phyloP scores from a whole-genome alignment of 2,113 vertebrate species.

The Crotalus viridis region DNA sequence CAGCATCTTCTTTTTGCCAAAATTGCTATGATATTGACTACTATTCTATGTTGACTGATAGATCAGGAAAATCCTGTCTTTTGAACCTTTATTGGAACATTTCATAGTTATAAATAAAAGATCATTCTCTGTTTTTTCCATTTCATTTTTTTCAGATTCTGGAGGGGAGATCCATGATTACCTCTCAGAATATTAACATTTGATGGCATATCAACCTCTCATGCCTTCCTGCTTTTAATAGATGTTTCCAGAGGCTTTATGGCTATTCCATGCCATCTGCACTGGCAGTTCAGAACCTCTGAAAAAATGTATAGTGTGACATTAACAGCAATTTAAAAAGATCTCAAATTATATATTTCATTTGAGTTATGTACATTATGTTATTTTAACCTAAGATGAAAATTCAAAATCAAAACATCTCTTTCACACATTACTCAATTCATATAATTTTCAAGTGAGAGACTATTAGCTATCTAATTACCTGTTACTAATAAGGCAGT shows the following conservation, averaged over 20 bases:
- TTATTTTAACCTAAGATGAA: not conserved
- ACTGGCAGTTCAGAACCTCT: not conserved
- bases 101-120: not conserved
- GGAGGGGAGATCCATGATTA: not conserved
- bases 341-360: not conserved
- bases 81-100: not conserved
- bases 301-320: not conserved
- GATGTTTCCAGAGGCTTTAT: not conserved
- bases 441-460: not conserved
- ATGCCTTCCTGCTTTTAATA: not conserved
- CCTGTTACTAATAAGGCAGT: conserved; percentile 85
- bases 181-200: not conserved
- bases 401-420: conserved; percentile 1
- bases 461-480: conserved; percentile 48
- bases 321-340: not conserved
- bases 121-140: not conserved
- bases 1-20: not conserved
- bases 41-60: not conserved
- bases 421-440: not conserved
- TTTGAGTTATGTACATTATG: not conserved
- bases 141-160: not conserved
- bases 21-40: not conserved
- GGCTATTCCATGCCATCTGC: not conserved
- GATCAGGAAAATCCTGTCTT: not conserved
- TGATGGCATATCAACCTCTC: not conserved